Conservation (phyloP, 1,140 invertebrate genomes). For the Macrotrachela quadricornifera region DNA sequence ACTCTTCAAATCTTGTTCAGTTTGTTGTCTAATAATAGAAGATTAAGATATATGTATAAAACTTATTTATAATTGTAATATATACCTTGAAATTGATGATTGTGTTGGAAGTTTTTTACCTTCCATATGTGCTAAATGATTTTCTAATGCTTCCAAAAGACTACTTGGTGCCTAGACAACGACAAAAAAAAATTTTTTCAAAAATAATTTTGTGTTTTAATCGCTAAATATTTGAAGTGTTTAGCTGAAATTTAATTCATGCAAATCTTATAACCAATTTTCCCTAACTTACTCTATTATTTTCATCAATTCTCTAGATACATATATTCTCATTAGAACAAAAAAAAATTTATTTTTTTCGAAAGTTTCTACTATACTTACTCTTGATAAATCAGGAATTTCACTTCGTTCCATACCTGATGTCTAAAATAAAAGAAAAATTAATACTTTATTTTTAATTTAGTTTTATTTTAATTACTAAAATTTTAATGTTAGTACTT, state of each 20-base stretch:
- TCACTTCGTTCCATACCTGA: constrained; percentile 96
- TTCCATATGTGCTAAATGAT: constrained; percentile 45
- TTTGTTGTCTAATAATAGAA: background rate
- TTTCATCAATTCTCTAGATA: background rate
- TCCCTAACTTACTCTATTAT: background rate
- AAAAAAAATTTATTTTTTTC: background rate
- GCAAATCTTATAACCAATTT: background rate
- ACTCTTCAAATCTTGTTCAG: background rate
- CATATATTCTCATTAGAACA: background rate
- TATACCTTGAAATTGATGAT: background rate
- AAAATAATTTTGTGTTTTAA: too few relatives aligned
- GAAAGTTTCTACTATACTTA: constrained; percentile 19
- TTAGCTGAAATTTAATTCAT: background rate
- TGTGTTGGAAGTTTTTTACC: background rate
- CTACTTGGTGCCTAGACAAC: constrained; percentile 65
- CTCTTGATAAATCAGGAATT: constrained; percentile 90
- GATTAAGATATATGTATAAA: background rate
- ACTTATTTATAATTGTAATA: background rate
- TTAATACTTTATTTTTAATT: background rate
- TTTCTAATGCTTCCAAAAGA: constrained; percentile 82
- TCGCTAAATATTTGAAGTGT: too few relatives aligned
- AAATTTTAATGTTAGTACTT: too few relatives aligned
- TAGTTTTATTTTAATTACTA: too few relatives aligned
- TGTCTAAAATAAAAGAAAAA: constrained; percentile 45
- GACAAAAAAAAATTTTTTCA: background rate